Evolutionary conservation across 2,113 vertebrate species (phyloP), one percentile per base, ranked within the genome.

Genomic region (Gallinago paraguaiae): DNA sequence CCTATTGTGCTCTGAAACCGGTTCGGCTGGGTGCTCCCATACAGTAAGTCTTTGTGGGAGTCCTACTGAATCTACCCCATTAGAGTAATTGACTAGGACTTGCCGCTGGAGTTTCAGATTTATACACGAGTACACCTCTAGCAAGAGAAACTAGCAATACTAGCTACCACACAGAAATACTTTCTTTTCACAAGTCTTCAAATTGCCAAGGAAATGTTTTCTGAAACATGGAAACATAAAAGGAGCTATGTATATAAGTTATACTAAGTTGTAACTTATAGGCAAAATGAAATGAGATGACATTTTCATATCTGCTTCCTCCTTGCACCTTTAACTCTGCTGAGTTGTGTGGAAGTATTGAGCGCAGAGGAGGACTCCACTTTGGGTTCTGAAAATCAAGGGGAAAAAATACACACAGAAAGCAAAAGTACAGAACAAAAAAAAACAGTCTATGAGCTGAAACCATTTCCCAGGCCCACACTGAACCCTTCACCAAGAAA

Each of bases 401-500:
- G 3, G 6, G 20, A 13, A 23, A 56, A 87, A 51, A 69, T 18
- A 28, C 13, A 59, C 30, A 69, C 3, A 48, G 72, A 88, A 79
- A 56, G 3, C 7, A 65, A 65, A 83, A 86, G 6, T 46, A 76
- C 3, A 81, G 51, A 76, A 63, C 9, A 85, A 39, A 39, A 39
- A 39, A 39, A 65, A 48, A 20, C 3, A 3, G 13, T 28, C 33
- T 63, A 7, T 9, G 80, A 54, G 19, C 19, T 33, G 16, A 86
- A 89, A 78, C 22, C 1, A 22, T 33, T 9, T 77, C n/a, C 31
- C 7, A 61, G 13, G 13, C 11, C 25, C 3, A 56, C 12, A 45
- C 0, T 6, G 13, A 74, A 33, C 11, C 5, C 2, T 43, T 60
- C 31, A 54, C 9, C 27, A 24, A 54, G 6, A 9, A 74, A 57